Evolutionary conservation across 2,113 vertebrate genomes (phyloP).

Genomic region (Megaleporinus macrocephalus): DNA sequence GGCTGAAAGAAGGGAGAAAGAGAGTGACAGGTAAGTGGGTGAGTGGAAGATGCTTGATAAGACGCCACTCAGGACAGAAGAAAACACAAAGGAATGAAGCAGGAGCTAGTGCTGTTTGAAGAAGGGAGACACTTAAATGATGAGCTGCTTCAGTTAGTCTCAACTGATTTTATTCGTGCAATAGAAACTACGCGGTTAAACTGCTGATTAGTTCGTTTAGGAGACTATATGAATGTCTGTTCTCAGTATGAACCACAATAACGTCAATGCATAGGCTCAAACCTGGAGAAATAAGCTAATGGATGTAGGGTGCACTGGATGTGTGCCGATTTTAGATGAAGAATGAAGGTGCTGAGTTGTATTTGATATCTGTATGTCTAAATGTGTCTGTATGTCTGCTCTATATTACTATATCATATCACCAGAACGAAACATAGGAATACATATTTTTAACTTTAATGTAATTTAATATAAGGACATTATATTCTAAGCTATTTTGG

Average conservation of each 20-base stretch:
- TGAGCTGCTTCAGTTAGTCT: constrained; percentile 1
- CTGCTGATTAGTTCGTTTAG: neutral
- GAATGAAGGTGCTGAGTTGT: neutral
- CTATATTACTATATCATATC: neutral
- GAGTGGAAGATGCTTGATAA: neutral
- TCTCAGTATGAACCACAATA: no score
- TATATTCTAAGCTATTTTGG: neutral
- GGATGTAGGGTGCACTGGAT: neutral
- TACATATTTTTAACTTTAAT: neutral
- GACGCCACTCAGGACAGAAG: neutral
- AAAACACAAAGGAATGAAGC: neutral
- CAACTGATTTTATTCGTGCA: neutral
- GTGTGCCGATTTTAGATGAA: neutral
- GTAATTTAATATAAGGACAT: neutral
- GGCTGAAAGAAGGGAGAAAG: constrained; percentile 15
- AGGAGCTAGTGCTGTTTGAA: neutral
- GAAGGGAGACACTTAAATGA: neutral
- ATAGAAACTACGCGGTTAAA: neutral
- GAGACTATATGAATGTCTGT: neutral
- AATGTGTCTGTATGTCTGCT: neutral
- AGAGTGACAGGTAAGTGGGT: neutral
- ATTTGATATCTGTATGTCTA: neutral
- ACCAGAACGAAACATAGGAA: neutral
- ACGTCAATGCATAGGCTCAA: neutral
- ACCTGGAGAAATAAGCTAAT: neutral